Evolutionary conservation across 1,140 invertebrate species (phyloP), one percentile per base, ranked within the genome.

Genomic region (Drosophila ogumai): DNA sequence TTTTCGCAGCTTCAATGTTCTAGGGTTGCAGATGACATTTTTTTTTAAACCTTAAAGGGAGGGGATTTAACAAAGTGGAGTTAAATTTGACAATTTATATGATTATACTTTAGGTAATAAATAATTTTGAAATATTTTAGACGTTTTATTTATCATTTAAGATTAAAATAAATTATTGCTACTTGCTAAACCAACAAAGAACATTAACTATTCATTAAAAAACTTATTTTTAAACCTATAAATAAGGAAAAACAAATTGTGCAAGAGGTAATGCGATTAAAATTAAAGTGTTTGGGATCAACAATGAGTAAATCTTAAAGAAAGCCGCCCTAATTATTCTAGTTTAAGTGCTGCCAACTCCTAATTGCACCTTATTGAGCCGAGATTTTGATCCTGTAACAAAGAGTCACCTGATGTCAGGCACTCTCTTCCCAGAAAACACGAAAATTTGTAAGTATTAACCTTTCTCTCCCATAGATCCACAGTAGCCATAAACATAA

Each of bases 401-500:
- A 49, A 41, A 49, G 10, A 41, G 43, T 41, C 46, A 68, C 61
- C 22, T 68, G 46, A 67, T 54, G 44, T 68, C n/a, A n/a, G 36
- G 32, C 61, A 7, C 19, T 67, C n/a, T 52, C 7, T 67, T 68
- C 46, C 46, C 31, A 40, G 67, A 55, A 55, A 54, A 55, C 15
- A 17, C 28, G 6, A n/a, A 25, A 17, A 22, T 10, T 41, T 7
- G 6, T 34, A 38, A 34, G 22, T 12, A 2, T 15, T 15, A 58
- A 49, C 52, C 68, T 59, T 41, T 59, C 44, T 34, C 41, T 17
- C 10, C 19, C 19, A 52, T 10, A 7, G n/a, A 2, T 32, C 12
- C 41, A 63, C 66, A 67, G 73, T 82, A 81, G 79, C 71, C 38
- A 72, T 80, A 78, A 69, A 77, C 47, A 55, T 55, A 6, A 81